phyloP scores from a whole-genome alignment of 2,113 vertebrate genomes.

The Laticauda colubrina region DNA sequence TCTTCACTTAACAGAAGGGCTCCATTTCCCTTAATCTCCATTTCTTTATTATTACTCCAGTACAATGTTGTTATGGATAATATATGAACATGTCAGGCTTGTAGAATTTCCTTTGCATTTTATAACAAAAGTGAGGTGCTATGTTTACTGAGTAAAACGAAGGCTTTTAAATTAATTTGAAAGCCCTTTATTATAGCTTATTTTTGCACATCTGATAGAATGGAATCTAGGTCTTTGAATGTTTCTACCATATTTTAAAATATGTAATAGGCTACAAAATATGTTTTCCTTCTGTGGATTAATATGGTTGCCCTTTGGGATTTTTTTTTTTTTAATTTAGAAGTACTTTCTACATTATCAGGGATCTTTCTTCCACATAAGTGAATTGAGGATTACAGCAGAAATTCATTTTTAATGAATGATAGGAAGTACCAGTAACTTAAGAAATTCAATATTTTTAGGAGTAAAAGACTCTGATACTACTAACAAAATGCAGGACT shows the following conservation, averaged over 20 bases:
- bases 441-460: background rate
- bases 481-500: conserved; percentile 2
- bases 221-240: background rate
- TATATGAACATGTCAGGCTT: background rate
- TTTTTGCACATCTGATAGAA: background rate
- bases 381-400: background rate
- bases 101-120: background rate
- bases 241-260: background rate
- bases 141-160: background rate
- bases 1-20: background rate
- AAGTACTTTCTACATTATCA: background rate
- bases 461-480: rapidly evolving
- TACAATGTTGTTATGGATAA: background rate
- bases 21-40: background rate
- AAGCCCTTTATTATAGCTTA: background rate
- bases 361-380: background rate
- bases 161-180: background rate
- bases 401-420: background rate
- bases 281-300: background rate
- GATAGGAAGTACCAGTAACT: background rate
- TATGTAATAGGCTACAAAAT: background rate
- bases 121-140: background rate
- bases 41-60: background rate
- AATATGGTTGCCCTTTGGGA: background rate
- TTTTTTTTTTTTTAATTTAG: background rate